These are phyloP conservation scores for Sardina pilchardus DNA, from an alignment of 2,113 vertebrate genomes.

Conservation along the genomic window DNA sequence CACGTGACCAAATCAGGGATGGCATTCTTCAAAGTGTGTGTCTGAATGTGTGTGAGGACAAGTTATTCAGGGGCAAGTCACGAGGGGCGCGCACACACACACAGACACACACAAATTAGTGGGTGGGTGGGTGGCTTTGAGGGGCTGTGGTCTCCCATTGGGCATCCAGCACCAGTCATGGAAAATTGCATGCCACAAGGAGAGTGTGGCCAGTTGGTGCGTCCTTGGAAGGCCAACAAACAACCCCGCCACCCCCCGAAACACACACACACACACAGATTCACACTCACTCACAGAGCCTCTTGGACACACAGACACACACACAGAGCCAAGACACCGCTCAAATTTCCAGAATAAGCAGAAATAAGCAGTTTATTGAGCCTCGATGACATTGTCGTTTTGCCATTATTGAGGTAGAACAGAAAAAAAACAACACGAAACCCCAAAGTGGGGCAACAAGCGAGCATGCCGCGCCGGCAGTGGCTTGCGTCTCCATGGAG, in stretches of 20 bases:
- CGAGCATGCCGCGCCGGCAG: neutral
- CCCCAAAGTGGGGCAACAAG: neutral
- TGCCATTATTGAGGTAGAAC: neutral
- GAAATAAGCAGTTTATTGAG: neutral
- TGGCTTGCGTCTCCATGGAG: slow-evolving; percentile 29
- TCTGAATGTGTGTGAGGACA: neutral
- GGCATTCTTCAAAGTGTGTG: slow-evolving; percentile 34
- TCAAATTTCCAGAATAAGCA: neutral
- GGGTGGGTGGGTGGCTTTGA: neutral
- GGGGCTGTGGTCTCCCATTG: slow-evolving; percentile 26
- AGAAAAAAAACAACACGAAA: neutral
- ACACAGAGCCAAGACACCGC: neutral
- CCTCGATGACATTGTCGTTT: neutral
- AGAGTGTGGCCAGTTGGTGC: slow-evolving; percentile 33
- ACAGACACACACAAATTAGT: neutral
- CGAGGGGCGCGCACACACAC: neutral
- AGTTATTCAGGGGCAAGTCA: slow-evolving; percentile 7
- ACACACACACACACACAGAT: neutral
- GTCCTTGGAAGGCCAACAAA: slow-evolving; percentile 23
- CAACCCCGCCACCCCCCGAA: neutral
- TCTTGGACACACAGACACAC: neutral
- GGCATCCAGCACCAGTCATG: slow-evolving; percentile 21
- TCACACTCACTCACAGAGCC: neutral
- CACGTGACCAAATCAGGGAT: slow-evolving; percentile 45
- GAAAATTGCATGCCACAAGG: slow-evolving; percentile 7